Evolutionary conservation across 2,797 vertebrate species (phyloP).

Genomic region (Limosa lapponica): DNA sequence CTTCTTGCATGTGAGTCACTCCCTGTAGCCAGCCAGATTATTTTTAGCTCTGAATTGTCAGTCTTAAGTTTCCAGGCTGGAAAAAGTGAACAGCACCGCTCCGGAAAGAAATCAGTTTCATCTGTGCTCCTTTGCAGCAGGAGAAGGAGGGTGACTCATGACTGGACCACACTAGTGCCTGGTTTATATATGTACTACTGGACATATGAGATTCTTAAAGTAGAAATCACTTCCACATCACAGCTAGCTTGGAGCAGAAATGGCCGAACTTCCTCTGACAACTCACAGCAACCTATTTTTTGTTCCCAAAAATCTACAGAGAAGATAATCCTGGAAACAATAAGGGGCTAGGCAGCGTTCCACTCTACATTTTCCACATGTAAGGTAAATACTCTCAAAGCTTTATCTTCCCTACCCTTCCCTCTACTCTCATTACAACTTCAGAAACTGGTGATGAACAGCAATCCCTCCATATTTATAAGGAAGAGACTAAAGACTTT

Average conservation of each 20-base stretch:
- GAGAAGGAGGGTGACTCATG: neutral
- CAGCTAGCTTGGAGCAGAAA: neutral
- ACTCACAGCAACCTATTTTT: neutral
- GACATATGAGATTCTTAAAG: neutral
- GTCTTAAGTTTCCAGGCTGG: constrained; percentile 68
- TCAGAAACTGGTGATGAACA: neutral
- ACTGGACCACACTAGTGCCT: neutral
- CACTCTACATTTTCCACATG: neutral
- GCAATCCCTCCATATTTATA: neutral
- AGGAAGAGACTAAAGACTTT: neutral
- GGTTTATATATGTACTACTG: neutral
- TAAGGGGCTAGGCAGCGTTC: neutral
- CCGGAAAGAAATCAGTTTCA: constrained; percentile 39
- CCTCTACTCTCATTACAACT: neutral
- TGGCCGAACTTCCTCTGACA: neutral
- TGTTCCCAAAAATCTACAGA: neutral
- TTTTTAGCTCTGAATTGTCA: constrained; percentile 79
- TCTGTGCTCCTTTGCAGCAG: neutral
- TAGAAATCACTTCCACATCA: neutral
- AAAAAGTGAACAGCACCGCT: constrained; percentile 66
- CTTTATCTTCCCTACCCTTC: neutral
- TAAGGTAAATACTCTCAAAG: neutral
- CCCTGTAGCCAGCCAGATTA: constrained; percentile 67
- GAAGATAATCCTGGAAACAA: neutral
- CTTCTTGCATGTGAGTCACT: constrained; percentile 70